phyloP scores from a whole-genome alignment of 2,797 vertebrate species.

The Chelmon rostratus region DNA sequence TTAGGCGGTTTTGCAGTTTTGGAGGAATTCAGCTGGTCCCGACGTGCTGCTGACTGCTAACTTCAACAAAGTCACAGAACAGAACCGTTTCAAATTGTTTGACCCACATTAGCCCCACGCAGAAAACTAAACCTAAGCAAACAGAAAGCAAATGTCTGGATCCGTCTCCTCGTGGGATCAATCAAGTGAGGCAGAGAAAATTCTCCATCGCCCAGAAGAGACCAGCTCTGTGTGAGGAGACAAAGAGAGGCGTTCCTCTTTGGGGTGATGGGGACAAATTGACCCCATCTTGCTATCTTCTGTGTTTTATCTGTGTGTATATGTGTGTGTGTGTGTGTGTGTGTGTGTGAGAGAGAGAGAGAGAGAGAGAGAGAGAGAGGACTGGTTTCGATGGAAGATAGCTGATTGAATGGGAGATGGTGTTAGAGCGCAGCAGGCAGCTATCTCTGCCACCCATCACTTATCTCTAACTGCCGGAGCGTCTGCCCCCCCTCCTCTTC shows the following conservation, averaged over 20 bases:
- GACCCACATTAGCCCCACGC: constrained; percentile 48
- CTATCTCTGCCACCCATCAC: constrained; percentile 92
- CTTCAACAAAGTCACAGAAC: constrained; percentile 43
- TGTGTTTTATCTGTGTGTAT: constrained; percentile 27
- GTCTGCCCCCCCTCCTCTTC: constrained; percentile 78
- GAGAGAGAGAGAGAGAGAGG: constrained; percentile 11
- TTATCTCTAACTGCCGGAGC: constrained; percentile 81
- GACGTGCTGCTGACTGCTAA: constrained; percentile 44
- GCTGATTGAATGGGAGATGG: constrained; percentile 41
- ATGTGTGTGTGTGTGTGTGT: constrained; percentile 33
- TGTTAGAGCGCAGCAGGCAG: constrained; percentile 42
- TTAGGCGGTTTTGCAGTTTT: background rate
- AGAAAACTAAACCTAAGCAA: constrained; percentile 59
- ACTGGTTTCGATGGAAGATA: constrained; percentile 42
- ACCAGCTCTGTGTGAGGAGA: constrained; percentile 77
- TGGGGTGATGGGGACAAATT: constrained; percentile 43
- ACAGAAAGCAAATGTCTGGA: constrained; percentile 51
- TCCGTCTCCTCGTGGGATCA: constrained; percentile 51
- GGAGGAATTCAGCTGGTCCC: constrained; percentile 66
- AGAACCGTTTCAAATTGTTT: constrained; percentile 37
- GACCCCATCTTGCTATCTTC: constrained; percentile 38
- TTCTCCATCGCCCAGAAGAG: constrained; percentile 68
- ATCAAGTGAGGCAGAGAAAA: constrained; percentile 55
- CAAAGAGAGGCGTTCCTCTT: constrained; percentile 59
- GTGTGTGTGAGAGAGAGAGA: constrained; percentile 30